A percentile compares a stretch with the other conserved stretches of the same genome.
phyloP scores from a whole-genome alignment of 2,888 invertebrate genomes.

The Litoditis marina region DNA sequence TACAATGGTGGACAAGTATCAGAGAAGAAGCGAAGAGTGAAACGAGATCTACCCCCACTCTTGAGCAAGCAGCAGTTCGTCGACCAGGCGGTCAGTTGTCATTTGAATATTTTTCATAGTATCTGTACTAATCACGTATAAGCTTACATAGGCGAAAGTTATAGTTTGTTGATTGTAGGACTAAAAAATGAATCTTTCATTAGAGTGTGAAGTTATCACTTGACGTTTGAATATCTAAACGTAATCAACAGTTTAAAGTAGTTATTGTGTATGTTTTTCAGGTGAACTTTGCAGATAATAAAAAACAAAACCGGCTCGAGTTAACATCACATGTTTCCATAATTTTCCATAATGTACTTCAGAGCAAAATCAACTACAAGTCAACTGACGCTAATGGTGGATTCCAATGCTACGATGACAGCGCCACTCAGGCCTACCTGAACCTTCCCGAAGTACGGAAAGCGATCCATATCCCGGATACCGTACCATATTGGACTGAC shows the following conservation, averaged over 20 bases:
- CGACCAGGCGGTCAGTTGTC: conserved; percentile 36
- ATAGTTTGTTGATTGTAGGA: too few species aligned
- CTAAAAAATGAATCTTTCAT: too few species aligned
- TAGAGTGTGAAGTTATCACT: too few species aligned
- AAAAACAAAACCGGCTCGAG: too few species aligned
- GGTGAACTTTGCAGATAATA: too few species aligned
- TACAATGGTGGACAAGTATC: conserved; percentile 5
- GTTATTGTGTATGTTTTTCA: too few species aligned
- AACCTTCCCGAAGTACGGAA: conserved; percentile 33
- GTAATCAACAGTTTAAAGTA: too few species aligned
- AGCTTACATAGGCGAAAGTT: too few species aligned
- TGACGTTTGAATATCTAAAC: too few species aligned
- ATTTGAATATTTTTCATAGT: too few species aligned
- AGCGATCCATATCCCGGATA: conserved; percentile 41
- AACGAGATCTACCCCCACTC: conserved; percentile 33
- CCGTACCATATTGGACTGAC: conserved; percentile 31
- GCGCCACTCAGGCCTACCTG: conserved; percentile 35
- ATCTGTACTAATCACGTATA: too few species aligned
- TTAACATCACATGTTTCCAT: neutral
- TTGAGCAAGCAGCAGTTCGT: conserved; percentile 31
- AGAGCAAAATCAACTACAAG: conserved; percentile 42
- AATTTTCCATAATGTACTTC: conserved; percentile 7
- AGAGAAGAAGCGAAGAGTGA: conserved; percentile 9
- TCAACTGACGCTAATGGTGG: conserved; percentile 46
- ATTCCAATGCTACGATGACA: conserved; percentile 47